Conservation (phyloP, 2,113 vertebrate genomes). For the Oostethus manadensis region DNA sequence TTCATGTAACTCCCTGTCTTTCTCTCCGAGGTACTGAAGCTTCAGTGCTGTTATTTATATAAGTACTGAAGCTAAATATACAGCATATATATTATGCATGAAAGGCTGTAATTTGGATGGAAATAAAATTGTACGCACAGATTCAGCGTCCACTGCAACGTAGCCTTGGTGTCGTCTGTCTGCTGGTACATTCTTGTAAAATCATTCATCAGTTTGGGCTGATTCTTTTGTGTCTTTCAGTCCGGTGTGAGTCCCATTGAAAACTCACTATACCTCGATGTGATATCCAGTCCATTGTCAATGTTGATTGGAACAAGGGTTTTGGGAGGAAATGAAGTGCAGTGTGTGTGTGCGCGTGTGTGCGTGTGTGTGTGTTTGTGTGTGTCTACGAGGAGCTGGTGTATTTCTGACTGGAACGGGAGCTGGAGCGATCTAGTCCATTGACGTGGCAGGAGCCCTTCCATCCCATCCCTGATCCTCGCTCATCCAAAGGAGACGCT, state of each 20-base stretch:
- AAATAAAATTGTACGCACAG: no score
- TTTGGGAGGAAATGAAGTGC: conserved; percentile 15
- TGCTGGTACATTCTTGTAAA: conserved; percentile 18
- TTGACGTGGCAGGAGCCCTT: conserved; percentile 80
- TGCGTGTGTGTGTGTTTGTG: neutral
- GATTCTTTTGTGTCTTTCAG: conserved; percentile 9
- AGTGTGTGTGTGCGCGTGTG: neutral
- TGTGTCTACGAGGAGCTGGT: conserved; percentile 74
- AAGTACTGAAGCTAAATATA: conserved; percentile 20
- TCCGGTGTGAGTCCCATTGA: neutral
- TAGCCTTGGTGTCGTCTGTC: neutral
- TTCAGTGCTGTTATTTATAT: conserved; percentile 21
- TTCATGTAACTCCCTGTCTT: conserved; percentile 7
- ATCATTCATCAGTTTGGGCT: conserved; percentile 16
- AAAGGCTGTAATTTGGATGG: conserved; percentile 28
- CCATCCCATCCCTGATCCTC: conserved; percentile 75
- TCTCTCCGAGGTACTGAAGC: conserved; percentile 40
- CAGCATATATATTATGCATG: neutral
- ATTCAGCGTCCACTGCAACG: conserved; percentile 17
- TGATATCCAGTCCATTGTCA: conserved; percentile 12
- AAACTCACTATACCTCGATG: neutral
- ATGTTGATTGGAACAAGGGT: conserved; percentile 7
- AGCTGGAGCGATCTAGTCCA: conserved; percentile 81
- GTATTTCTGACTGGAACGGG: conserved; percentile 82
- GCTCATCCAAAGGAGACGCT: conserved; percentile 71